Base-by-base conservation (phyloP, 2,888 invertebrate genomes). In the Trachelus stipa region DNA sequence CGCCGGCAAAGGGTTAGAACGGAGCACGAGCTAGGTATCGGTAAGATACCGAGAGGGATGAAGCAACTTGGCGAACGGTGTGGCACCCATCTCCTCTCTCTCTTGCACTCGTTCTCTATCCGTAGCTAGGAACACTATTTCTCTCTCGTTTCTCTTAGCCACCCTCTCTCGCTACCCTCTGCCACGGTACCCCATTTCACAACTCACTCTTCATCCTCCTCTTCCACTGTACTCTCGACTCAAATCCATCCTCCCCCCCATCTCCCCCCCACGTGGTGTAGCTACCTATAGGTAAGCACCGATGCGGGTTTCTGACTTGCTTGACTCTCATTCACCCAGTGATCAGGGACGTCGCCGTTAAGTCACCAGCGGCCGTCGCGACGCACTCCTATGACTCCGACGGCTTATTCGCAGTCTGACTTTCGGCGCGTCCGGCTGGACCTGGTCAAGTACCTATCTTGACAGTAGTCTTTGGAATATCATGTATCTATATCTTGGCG, bases 1-100 rank as follows among this genome's bases (percentile, higher is more conserved):
- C 86, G 87, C 88, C 87, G 88, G 88, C 87, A 89, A 90, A 90
- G 90, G 90, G 89, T 90, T 88, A 86, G 84, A 85, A 86, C 85
- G 85, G 84, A 85, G 84, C 84, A 83, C 83, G 85, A 85, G 82
- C 85, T 85, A 84, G 80, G 82, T 85, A 86, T 83, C 85, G 87
- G 85, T 87, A 89, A 89, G 89, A 89, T 88, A 89, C 85, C 84
- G 83, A 87, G 86, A 76, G 85, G 87, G 88, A 88, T 83, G 79
- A 81, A 76, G 73, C 76, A 56, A 56, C 56, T 56, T 56, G 56
- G 23, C 56, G 56, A 9, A 56, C 56, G 56, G 23, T 37, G 75
- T 74, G 74, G 71, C 71, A 71, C 31, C 71, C 12, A 12, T 30
- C 12, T 15, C 31, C 23, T 33, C 23, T 56, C 56, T 56, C 56